These are phyloP conservation scores for Zaprionus africanus DNA, from an alignment of 1,140 invertebrate genomes.

Conservation along the genomic window DNA sequence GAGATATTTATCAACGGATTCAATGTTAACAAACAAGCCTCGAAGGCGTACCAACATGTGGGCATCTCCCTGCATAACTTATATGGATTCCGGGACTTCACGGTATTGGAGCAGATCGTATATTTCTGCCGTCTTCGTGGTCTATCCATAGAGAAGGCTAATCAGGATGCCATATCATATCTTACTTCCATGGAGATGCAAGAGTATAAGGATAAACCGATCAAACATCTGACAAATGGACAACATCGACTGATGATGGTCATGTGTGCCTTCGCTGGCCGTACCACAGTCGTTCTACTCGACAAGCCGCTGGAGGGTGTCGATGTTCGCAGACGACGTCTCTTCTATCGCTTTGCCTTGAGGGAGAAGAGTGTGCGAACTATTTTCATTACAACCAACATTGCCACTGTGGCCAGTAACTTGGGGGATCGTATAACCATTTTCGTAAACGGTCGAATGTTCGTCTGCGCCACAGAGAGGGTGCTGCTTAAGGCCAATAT, in stretches of 20 bases:
- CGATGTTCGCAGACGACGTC: slow-evolving; percentile 19
- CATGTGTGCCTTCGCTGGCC: slow-evolving; percentile 55
- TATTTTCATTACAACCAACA: slow-evolving; percentile 52
- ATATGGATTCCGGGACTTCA: slow-evolving; percentile 34
- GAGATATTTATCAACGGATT: slow-evolving; percentile 26
- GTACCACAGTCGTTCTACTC: slow-evolving; percentile 39
- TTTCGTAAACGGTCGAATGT: slow-evolving; percentile 29
- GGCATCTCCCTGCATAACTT: slow-evolving; percentile 7
- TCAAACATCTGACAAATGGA: slow-evolving; percentile 24
- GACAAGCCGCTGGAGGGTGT: slow-evolving; percentile 59
- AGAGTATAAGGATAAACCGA: neutral
- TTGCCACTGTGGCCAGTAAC: slow-evolving; percentile 40
- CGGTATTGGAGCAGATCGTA: slow-evolving; percentile 46
- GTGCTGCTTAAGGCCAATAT: slow-evolving; percentile 13
- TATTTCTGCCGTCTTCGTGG: slow-evolving; percentile 54
- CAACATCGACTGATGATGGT: slow-evolving; percentile 40
- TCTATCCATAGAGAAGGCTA: neutral
- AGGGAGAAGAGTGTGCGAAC: slow-evolving; percentile 28
- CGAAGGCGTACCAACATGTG: neutral
- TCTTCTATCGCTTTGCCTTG: slow-evolving; percentile 44
- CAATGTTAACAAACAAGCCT: neutral
- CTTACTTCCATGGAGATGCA: slow-evolving; percentile 24
- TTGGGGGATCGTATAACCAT: slow-evolving; percentile 55
- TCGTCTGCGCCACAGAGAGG: slow-evolving; percentile 4
- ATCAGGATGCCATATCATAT: slow-evolving; percentile 17